phyloP scores from a whole-genome alignment of 2,113 vertebrate species.

The Aegithalos caudatus region DNA sequence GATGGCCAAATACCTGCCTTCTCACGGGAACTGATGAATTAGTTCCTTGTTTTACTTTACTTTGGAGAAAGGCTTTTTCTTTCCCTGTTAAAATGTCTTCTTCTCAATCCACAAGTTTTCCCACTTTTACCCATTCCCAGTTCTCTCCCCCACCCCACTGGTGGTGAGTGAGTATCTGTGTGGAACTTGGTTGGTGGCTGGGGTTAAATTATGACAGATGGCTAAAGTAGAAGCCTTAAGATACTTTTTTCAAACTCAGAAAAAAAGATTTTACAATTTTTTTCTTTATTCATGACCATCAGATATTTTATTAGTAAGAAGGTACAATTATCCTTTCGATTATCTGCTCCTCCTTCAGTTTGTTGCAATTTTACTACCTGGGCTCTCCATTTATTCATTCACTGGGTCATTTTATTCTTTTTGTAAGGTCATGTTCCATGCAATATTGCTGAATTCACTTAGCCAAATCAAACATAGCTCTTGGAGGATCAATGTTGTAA shows the following conservation, averaged over 20 bases:
- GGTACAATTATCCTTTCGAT: not conserved
- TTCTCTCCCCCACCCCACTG: not conserved
- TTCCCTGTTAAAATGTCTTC: not conserved
- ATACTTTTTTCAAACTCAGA: not conserved
- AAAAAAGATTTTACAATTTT: not conserved
- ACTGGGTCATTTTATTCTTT: not conserved
- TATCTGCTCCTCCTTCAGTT: not conserved
- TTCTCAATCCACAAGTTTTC: not conserved
- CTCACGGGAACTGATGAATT: not conserved
- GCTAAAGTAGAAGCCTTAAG: not conserved
- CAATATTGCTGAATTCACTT: not conserved
- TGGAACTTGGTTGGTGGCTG: not conserved
- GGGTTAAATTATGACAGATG: not conserved
- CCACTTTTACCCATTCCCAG: not conserved
- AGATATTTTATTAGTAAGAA: not conserved
- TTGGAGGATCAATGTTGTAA: not conserved
- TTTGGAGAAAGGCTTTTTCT: not conserved
- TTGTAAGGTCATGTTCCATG: not conserved
- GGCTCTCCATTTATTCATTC: not conserved
- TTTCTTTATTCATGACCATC: not conserved
- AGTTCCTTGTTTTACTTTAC: not conserved
- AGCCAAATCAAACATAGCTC: not conserved
- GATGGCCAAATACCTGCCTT: not conserved
- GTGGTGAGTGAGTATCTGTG: not conserved
- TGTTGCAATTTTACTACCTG: not conserved